phyloP scores from a whole-genome alignment of 2,888 invertebrate species.

The Seladonia tumulorum region DNA sequence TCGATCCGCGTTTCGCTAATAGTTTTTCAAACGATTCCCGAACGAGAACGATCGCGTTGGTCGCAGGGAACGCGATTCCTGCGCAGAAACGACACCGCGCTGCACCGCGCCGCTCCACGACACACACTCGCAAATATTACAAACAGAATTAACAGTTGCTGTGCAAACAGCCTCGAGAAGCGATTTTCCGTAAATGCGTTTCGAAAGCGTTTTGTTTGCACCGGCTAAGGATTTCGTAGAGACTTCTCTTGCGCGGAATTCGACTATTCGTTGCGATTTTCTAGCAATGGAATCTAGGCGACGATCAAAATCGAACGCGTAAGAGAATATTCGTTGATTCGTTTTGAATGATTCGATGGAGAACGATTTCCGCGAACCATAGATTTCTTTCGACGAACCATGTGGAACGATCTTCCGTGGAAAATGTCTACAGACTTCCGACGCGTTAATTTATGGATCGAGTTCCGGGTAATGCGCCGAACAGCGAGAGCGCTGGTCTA shows the following conservation, averaged over 20 bases:
- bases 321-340: background rate
- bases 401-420: background rate
- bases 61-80: conserved; percentile 4
- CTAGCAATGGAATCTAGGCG: background rate
- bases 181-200: conserved; percentile 46
- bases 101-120: background rate
- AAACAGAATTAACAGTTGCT: conserved; percentile 50
- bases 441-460: background rate
- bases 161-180: conserved; percentile 34
- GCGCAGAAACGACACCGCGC: background rate
- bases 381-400: background rate
- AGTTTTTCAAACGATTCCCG: background rate
- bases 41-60: background rate
- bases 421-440: background rate
- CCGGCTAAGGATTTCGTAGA: background rate
- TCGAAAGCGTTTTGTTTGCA: conserved; percentile 31
- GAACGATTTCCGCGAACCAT: background rate
- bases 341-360: background rate
- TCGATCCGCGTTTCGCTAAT: background rate
- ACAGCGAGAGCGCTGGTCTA: background rate
- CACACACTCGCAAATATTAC: conserved; percentile 24
- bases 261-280: background rate
- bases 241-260: background rate
- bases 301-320: background rate
- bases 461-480: background rate